phyloP scores from a whole-genome alignment of 2,888 invertebrate species.

The Coleophora deauratella region DNA sequence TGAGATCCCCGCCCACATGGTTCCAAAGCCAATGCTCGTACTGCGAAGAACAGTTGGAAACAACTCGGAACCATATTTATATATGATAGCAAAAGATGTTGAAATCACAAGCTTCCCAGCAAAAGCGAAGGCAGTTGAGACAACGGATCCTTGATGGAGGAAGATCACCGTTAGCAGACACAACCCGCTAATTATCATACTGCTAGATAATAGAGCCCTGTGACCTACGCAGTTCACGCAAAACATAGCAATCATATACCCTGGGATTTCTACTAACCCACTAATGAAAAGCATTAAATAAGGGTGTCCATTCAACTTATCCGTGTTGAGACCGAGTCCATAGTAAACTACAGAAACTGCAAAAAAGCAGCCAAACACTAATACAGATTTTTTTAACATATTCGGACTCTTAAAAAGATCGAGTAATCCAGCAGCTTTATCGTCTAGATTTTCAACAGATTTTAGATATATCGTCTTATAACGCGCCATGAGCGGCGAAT shows the following conservation, averaged over 20 bases:
- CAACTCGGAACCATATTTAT: conserved; percentile 90
- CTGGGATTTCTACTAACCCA: conserved; percentile 86
- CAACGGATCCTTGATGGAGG: conserved; percentile 76
- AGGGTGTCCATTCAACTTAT: conserved; percentile 85
- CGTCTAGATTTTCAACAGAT: conserved; percentile 43
- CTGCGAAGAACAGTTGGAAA: conserved; percentile 90
- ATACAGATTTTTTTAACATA: conserved; percentile 83
- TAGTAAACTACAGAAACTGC: conserved; percentile 92
- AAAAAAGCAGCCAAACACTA: conserved; percentile 89
- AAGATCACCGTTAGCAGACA: conserved; percentile 84
- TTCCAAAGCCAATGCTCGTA: conserved; percentile 87
- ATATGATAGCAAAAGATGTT: conserved; percentile 88
- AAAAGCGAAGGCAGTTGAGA: conserved; percentile 79
- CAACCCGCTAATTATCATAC: conserved; percentile 86
- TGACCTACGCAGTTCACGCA: conserved; percentile 85
- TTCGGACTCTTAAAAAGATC: conserved; percentile 87
- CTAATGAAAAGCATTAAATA: conserved; percentile 85
- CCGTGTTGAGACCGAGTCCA: conserved; percentile 86
- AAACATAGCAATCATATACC: conserved; percentile 80
- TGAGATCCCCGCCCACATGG: conserved; percentile 89
- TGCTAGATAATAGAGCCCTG: conserved; percentile 81
- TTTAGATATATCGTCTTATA: conserved; percentile 63
- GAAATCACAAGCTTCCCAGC: conserved; percentile 88
- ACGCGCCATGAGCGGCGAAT: conserved; percentile 77
- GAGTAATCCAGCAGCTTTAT: conserved; percentile 73